phyloP scores from a whole-genome alignment of 2,888 invertebrate species.

The Sisyra nigra region DNA sequence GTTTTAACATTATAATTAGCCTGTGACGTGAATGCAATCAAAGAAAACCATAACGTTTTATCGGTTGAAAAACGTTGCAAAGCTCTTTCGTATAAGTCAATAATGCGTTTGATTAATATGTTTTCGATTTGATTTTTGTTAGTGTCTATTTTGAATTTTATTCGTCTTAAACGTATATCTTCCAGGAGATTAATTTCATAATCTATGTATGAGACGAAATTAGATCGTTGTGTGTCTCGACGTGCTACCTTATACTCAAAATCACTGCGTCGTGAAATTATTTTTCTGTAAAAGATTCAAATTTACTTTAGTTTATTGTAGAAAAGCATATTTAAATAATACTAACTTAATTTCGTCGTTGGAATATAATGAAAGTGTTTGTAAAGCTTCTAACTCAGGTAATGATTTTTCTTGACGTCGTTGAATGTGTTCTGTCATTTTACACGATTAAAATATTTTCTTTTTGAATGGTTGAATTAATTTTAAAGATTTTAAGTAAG shows the following conservation, averaged over 20 bases:
- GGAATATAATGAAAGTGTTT: not conserved
- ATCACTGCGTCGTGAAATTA: not conserved
- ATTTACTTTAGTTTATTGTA: not conserved
- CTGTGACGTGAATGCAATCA: not conserved
- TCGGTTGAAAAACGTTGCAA: not conserved
- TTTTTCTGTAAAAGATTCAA: not conserved
- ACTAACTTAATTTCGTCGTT: conserved; percentile 1
- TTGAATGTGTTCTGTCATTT: not conserved
- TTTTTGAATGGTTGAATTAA: too few relatives aligned
- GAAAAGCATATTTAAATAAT: not conserved
- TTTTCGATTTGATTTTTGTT: not conserved
- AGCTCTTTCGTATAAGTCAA: not conserved
- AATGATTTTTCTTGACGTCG: conserved; percentile 1
- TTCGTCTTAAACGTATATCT: not conserved
- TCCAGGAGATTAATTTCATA: conserved; percentile 1
- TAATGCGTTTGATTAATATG: not conserved
- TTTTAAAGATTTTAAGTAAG: too few relatives aligned
- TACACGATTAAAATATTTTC: too few relatives aligned
- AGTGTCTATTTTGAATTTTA: not conserved
- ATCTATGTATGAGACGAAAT: not conserved
- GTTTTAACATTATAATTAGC: not conserved
- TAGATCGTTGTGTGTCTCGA: not conserved
- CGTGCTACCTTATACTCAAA: conserved; percentile 2
- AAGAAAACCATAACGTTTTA: not conserved
- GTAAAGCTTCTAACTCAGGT: not conserved